Base-by-base conservation (phyloP, 2,888 invertebrate genomes). In the Netelia fuscicornis region DNA sequence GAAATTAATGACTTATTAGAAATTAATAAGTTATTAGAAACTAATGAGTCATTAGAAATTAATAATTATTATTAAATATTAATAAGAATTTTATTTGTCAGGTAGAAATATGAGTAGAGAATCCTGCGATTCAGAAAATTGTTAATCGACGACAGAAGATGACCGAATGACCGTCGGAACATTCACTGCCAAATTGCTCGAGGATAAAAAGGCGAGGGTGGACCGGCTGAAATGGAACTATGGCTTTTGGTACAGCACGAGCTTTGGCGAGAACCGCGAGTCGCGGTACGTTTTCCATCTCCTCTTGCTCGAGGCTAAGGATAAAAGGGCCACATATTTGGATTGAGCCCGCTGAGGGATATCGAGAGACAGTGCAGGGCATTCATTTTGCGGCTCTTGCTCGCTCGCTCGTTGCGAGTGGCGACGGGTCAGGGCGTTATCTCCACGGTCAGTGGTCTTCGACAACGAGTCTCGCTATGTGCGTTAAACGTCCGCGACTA, bases 401-500 rank as follows among this genome's bases (percentile, higher is more conserved):
- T 68, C 48, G 78, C 70, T 42, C 58, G 56, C 68, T 67, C 67
- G 20, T 20, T 10, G 13, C 62, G 62, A 30, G 62, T 60, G 77
- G 91, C 91, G 92, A 93, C 92, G 93, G 93, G 93, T 93, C 93
- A 93, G 89, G 91, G 91, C 92, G 91, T 93, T 93, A 93, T 93
- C 93, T 93, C 91, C 90, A 92, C 93, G 93, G 93, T 93, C 93
- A 93, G 91, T 91, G 91, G 91, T 91, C 92, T 87, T 90, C 91
- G 91, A 93, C 92, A 92, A 92, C 91, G 90, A 89, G 88, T 88
- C 90, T 91, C 88, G 90, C 91, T 91, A 90, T 90, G 89, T 89
- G 82, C 89, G 74, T 60, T 77, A 23, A 81, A 84, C 81, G 64
- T 62, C 20, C 72, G 76, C 56, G 64, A 52, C 68, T 58, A 30